phyloP scores from a whole-genome alignment of 2,113 vertebrate genomes.

The Acrocephalus kingi region DNA sequence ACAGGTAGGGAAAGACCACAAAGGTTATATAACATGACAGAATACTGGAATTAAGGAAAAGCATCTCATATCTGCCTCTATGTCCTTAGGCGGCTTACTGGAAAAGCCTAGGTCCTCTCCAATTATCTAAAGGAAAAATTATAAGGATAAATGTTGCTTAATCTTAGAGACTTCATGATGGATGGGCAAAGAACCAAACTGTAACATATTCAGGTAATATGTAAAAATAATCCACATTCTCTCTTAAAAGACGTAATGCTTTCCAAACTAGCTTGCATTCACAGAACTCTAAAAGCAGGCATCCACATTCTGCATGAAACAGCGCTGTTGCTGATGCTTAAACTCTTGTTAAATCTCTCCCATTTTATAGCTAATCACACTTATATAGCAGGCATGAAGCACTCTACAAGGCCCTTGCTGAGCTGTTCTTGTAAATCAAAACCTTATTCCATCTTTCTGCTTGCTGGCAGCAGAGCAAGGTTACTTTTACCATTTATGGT shows the following conservation, averaged over 20 bases:
- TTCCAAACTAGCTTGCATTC: conserved; percentile 34
- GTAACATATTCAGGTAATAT: not conserved
- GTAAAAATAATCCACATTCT: not conserved
- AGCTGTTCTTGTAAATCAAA: conserved; percentile 82
- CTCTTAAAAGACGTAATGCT: conserved; percentile 13
- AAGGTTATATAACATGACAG: not conserved
- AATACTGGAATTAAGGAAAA: not conserved
- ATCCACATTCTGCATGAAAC: conserved; percentile 56
- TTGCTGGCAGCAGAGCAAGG: conserved; percentile 67
- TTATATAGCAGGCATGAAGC: conserved; percentile 78
- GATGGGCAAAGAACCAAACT: not conserved
- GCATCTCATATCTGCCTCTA: not conserved
- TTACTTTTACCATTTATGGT: conserved; percentile 85
- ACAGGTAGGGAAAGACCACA: not conserved
- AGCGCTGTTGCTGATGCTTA: conserved; percentile 56
- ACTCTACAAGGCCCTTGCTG: conserved; percentile 74
- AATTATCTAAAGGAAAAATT: not conserved
- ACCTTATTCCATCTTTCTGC: conserved; percentile 72
- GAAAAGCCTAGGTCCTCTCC: not conserved
- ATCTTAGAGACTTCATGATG: not conserved
- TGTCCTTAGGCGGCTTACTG: not conserved
- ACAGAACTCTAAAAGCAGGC: conserved; percentile 48
- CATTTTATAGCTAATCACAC: conserved; percentile 80
- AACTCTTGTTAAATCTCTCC: conserved; percentile 74
- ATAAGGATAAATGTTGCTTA: not conserved